Evolutionary conservation across 2,888 invertebrate species (phyloP).

Genomic region (Drosophila yooni): DNA sequence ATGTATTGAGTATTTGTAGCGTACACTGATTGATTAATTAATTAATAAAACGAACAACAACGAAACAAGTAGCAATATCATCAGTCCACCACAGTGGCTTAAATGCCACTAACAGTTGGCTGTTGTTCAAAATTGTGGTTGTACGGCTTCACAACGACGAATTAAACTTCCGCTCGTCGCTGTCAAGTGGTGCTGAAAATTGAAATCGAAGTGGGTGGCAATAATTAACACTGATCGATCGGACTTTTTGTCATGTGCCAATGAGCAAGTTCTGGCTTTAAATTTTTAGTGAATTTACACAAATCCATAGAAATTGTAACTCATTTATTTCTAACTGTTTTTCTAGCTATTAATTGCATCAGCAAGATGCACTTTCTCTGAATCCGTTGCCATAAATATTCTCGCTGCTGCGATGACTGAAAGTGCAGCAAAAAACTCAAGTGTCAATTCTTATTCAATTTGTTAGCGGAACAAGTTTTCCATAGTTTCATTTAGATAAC

Average conservation of each 20-base stretch:
- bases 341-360: not conserved
- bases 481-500: constrained; percentile 22
- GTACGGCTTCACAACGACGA: constrained; percentile 26
- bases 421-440: constrained; percentile 22
- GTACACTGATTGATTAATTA: constrained; percentile 66
- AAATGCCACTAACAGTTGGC: constrained; percentile 63
- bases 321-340: not conserved
- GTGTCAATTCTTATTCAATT: constrained; percentile 67
- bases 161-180: constrained; percentile 59
- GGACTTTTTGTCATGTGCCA: constrained; percentile 14
- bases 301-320: not conserved
- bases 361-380: not conserved
- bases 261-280: not conserved
- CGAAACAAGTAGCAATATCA: constrained; percentile 1
- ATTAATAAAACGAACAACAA: constrained; percentile 58
- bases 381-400: constrained; percentile 1
- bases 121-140: constrained; percentile 32
- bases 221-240: constrained; percentile 26
- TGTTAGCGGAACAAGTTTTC: constrained; percentile 29
- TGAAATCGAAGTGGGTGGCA: constrained; percentile 18
- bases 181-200: constrained; percentile 35
- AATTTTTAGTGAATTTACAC: not conserved
- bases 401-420: not conserved
- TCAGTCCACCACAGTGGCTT: constrained; percentile 24
- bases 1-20: constrained; percentile 47